These are phyloP conservation scores for Promerops cafer DNA, from an alignment of 2,113 vertebrate species.

Conservation along the genomic window DNA sequence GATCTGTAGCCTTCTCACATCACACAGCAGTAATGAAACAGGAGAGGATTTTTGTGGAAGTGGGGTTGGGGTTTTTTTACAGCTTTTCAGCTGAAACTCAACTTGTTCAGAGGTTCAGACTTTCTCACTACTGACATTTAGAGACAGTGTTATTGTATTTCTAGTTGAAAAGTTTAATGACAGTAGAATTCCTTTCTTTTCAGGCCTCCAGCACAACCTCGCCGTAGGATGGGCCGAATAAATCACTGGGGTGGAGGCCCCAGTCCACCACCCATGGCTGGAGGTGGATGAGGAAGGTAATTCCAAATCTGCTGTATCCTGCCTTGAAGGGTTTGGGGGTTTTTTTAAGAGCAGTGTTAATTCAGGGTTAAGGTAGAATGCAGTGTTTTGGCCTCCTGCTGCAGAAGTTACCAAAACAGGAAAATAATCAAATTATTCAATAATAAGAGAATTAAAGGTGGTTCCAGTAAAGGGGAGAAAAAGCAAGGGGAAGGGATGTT, in stretches of 20 bases:
- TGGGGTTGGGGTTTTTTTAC: neutral
- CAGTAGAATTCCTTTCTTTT: neutral
- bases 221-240: constrained; percentile 89
- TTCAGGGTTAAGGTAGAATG: neutral
- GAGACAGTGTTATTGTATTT: neutral
- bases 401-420: neutral
- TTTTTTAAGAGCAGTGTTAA: neutral
- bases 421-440: neutral
- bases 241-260: constrained; percentile 83
- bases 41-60: neutral
- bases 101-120: neutral
- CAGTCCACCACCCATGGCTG: constrained; percentile 90
- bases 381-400: neutral
- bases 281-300: constrained; percentile 99
- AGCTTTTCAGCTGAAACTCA: neutral
- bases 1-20: neutral
- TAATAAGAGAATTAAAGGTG: neutral
- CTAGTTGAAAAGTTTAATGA: neutral
- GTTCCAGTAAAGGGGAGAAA: neutral
- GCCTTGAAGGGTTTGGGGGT: neutral
- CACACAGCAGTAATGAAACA: neutral
- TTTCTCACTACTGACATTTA: neutral
- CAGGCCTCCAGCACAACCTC: constrained; percentile 88
- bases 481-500: neutral
- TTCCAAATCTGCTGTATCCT: neutral